These are phyloP conservation scores for Cerastis rubricosa DNA, from an alignment of 2,888 invertebrate species.

Conservation along the genomic window DNA sequence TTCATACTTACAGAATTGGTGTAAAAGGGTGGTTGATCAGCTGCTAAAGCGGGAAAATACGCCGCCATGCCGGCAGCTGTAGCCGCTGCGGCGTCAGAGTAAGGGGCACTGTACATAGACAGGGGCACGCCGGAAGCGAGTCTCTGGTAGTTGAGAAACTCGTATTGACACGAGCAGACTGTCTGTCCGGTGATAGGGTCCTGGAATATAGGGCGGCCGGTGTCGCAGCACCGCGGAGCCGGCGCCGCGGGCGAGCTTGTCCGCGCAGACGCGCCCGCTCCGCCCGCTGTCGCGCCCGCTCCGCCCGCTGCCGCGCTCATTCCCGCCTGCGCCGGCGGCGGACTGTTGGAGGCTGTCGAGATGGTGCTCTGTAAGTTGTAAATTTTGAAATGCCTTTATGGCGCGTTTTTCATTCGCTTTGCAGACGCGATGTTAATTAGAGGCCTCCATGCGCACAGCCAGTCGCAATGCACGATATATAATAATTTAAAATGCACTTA, in stretches of 20 bases:
- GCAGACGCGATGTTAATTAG: slow-evolving; percentile 76
- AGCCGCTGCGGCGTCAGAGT: slow-evolving; percentile 93
- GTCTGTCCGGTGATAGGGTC: slow-evolving; percentile 97
- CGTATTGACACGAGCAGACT: slow-evolving; percentile 97
- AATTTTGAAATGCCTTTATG: slow-evolving; percentile 91
- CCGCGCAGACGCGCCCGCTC: slow-evolving; percentile 88
- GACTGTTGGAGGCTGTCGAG: slow-evolving; percentile 94
- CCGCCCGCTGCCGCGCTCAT: slow-evolving; percentile 90
- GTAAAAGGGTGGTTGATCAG: slow-evolving; percentile 96
- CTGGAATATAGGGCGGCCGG: slow-evolving; percentile 97
- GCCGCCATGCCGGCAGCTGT: slow-evolving; percentile 95
- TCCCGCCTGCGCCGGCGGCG: slow-evolving; percentile 92
- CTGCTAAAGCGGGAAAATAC: slow-evolving; percentile 95
- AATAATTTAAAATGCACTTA: slow-evolving; percentile 59
- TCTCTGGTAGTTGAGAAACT: slow-evolving; percentile 96
- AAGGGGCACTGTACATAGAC: slow-evolving; percentile 95
- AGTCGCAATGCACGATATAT: slow-evolving; percentile 76
- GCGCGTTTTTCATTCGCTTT: slow-evolving; percentile 88
- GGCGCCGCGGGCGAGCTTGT: slow-evolving; percentile 89
- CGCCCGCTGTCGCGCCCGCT: slow-evolving; percentile 88
- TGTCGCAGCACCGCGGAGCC: slow-evolving; percentile 96
- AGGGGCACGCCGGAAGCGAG: slow-evolving; percentile 94
- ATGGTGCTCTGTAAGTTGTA: slow-evolving; percentile 91
- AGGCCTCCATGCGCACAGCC: slow-evolving; percentile 87
- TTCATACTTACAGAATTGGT: slow-evolving; percentile 94